Conservation (phyloP, 2,113 vertebrate genomes). For the Dendropsophus ebraccatus region DNA sequence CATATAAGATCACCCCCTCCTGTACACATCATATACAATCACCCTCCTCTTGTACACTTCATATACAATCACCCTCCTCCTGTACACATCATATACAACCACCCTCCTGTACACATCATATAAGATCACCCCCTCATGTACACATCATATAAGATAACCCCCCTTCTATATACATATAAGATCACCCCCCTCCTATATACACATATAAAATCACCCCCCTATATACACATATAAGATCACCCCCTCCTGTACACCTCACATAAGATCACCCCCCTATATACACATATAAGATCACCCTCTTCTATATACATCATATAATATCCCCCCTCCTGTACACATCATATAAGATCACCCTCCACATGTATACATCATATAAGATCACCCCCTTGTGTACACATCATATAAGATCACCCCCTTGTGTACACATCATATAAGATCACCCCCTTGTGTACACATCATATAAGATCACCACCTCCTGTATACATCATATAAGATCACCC, state of each 20-base stretch:
- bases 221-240: neutral
- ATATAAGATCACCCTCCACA: neutral
- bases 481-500: neutral
- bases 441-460: neutral
- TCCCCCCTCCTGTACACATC: neutral
- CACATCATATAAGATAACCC: no score
- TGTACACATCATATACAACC: neutral
- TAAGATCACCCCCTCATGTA: neutral
- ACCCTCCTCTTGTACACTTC: neutral
- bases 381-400: neutral
- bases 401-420: neutral
- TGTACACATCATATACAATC: neutral
- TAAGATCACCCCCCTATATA: neutral
- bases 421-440: neutral
- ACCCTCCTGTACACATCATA: neutral
- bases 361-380: neutral
- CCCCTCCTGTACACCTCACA: neutral
- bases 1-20: neutral
- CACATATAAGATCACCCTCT: neutral
- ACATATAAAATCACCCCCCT: neutral
- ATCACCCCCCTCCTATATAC: neutral
- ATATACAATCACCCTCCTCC: neutral
- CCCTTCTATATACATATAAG: neutral
- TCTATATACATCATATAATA: neutral
- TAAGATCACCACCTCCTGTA: neutral